Conservation (phyloP, 2,888 invertebrate genomes). For the Drosophila meridiana region DNA sequence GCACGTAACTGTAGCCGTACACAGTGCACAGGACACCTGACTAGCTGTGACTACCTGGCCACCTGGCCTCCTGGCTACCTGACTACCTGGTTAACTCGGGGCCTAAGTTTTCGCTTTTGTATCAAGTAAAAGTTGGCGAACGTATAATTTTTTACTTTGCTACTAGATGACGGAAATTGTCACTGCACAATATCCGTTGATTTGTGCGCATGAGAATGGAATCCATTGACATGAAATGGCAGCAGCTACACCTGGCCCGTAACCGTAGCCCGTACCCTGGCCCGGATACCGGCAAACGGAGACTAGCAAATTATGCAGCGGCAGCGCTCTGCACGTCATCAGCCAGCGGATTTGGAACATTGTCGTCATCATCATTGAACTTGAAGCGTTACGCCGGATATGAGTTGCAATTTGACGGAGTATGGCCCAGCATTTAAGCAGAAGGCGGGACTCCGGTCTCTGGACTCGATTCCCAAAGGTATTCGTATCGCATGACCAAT, state of each 20-base stretch:
- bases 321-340: conserved; percentile 32
- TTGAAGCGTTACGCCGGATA: conserved; percentile 43
- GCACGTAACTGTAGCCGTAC: conserved; percentile 1
- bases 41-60: conserved; percentile 1
- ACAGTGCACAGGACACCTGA: conserved; percentile 1
- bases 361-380: conserved; percentile 52
- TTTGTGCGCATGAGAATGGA: conserved; percentile 74
- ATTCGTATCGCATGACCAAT: conserved; percentile 72
- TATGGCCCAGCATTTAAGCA: background rate
- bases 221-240: conserved; percentile 69
- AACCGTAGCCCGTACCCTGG: background rate
- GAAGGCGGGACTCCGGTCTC: background rate
- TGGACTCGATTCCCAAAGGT: conserved; percentile 12
- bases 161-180: conserved; percentile 73
- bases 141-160: conserved; percentile 33
- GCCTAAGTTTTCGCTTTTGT: conserved; percentile 13
- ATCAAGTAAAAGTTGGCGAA: conserved; percentile 26
- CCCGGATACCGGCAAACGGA: conserved; percentile 12
- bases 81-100: background rate
- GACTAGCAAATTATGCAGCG: conserved; percentile 57
- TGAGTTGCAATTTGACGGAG: conserved; percentile 31
- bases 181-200: conserved; percentile 78
- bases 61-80: background rate
- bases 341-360: conserved; percentile 23
- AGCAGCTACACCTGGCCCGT: conserved; percentile 13